Base-by-base conservation (phyloP, 2,797 vertebrate genomes). In the Mormyrops attenuatus region DNA sequence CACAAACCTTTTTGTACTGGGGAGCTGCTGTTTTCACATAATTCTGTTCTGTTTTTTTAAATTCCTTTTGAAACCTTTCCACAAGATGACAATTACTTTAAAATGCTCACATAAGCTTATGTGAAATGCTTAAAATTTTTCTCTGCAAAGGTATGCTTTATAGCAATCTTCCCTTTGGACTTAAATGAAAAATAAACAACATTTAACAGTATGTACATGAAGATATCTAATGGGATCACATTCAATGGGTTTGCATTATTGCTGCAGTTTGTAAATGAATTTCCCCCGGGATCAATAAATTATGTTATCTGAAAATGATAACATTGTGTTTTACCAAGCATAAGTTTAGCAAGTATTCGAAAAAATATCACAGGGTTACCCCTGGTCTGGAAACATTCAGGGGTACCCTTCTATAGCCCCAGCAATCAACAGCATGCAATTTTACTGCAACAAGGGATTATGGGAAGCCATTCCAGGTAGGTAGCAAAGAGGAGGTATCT, bases 381-480 rank as follows among this genome's bases (percentile, higher is more conserved):
- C 52, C 55, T 9, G 57, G 85, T 13, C 5, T 87, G 85, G 50
- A 34, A 57, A 55, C 26, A 26, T 53, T 52, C 85, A 49, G 82
- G 47, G 22, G 1, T 22, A 6, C 22, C n/a, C 22, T 52, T 49
- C 82, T 85, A 52, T 26, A 49, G 34, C 53, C 88, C 55, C 80
- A 69, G 66, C 30, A 47, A 90, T 73, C 85, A 38, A 47, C 26
- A 87, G 66, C 47, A 38, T 17, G 85, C 89, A 55, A 20, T 38
- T 41, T 44, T 80, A 69, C 86, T 53, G n/a, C 73, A 88, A 69
- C 86, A 55, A 50, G 15, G 63, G 49, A 82, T 88, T 90, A 41
- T 63, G 69, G 86, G 89, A 90, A 90, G 89, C 86, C 69, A 82
- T 88, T 88, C 63, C 87, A 82, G 86, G 34, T 38, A 82, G 38